phyloP scores from a whole-genome alignment of 2,797 vertebrate genomes.

The Rhabdophis nuchalis region DNA sequence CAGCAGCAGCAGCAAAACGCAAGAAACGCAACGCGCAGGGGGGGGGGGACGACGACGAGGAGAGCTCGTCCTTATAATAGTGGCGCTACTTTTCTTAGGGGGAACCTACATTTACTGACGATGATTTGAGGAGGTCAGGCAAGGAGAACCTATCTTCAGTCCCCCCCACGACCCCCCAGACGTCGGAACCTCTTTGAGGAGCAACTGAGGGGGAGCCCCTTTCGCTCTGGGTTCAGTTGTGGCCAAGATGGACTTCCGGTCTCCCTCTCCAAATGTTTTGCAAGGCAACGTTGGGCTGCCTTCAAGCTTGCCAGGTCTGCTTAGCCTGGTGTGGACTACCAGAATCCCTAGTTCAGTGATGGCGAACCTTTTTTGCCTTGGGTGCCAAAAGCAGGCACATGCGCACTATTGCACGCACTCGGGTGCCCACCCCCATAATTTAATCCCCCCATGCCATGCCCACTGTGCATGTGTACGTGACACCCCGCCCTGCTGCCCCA shows the following conservation, averaged over 20 bases:
- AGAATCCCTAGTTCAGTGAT: neutral
- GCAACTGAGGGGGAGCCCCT: neutral
- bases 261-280: neutral
- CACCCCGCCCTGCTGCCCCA: too few relatives aligned
- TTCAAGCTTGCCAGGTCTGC: neutral
- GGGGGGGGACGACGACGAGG: too few relatives aligned
- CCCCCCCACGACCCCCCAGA: rapidly evolving
- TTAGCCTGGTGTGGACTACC: neutral
- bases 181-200: neutral
- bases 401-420: too few relatives aligned
- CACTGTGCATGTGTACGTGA: too few relatives aligned
- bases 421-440: too few relatives aligned
- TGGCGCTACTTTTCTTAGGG: conserved; percentile 79
- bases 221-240: neutral
- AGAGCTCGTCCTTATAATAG: conserved; percentile 74
- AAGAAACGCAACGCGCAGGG: conserved; percentile 37
- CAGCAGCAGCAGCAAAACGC: conserved; percentile 36
- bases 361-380: too few relatives aligned
- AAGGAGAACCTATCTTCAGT: neutral
- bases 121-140: conserved; percentile 15
- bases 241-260: neutral
- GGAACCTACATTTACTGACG: conserved; percentile 70
- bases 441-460: too few relatives aligned
- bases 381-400: too few relatives aligned
- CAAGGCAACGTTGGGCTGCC: neutral